Conservation (phyloP, 2,888 invertebrate species). For the Callyntrura sp. region DNA sequence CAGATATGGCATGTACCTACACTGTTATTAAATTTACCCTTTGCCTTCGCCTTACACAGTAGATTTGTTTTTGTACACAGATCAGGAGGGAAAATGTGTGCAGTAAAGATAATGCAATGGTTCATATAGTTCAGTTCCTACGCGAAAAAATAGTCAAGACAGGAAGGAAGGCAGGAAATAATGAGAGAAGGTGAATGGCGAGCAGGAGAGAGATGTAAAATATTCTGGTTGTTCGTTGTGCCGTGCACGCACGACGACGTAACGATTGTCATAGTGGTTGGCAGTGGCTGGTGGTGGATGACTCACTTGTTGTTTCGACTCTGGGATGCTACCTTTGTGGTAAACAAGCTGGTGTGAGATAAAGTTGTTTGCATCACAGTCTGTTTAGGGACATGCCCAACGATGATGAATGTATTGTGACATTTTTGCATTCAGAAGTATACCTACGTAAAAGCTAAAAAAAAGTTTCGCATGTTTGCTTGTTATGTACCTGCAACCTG, state of each 20-base stretch:
- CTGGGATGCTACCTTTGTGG: neutral
- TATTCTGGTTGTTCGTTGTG: neutral
- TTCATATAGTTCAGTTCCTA: conserved; percentile 23
- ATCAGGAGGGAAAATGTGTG: neutral
- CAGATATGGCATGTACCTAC: neutral
- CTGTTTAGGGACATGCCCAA: neutral
- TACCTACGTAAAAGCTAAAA: no score
- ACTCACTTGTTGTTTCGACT: neutral
- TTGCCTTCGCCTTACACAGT: conserved; percentile 54
- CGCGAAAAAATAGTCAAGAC: neutral
- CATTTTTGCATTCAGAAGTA: no score
- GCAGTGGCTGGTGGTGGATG: neutral
- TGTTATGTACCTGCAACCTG: no score
- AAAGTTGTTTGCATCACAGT: neutral
- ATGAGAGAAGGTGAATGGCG: conserved; percentile 27
- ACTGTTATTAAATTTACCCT: conserved; percentile 41
- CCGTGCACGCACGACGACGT: neutral
- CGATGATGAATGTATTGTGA: no score
- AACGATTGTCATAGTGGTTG: neutral
- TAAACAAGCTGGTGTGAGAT: neutral
- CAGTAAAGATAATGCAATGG: neutral
- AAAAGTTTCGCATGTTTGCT: no score
- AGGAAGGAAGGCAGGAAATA: neutral
- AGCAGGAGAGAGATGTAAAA: neutral
- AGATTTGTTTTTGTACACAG: neutral